Conservation (phyloP, 2,888 invertebrate species). For the Parochlus steinenii region DNA sequence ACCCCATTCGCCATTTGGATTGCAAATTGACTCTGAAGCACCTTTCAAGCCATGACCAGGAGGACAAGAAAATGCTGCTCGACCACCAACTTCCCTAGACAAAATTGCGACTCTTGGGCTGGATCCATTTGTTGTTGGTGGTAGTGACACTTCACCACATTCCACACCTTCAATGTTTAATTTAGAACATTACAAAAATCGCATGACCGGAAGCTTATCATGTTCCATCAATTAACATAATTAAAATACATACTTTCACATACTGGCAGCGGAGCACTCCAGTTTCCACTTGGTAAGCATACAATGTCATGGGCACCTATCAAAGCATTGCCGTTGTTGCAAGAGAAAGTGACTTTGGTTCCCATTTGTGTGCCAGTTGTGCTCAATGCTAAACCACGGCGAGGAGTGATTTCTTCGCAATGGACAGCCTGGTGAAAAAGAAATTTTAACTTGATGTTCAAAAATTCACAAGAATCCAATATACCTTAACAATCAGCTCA, state of each 20-base stretch:
- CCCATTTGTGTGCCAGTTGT: conserved; percentile 56
- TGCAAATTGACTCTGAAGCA: conserved; percentile 54
- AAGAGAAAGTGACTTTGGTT: conserved; percentile 54
- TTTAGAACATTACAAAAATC: conserved; percentile 1
- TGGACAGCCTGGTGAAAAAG: conserved; percentile 11
- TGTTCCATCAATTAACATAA: neutral
- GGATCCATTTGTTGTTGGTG: conserved; percentile 34
- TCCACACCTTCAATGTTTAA: conserved; percentile 55
- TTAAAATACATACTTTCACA: conserved; percentile 52
- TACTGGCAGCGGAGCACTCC: conserved; percentile 67
- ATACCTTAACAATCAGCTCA: conserved; percentile 60
- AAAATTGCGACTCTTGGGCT: conserved; percentile 54
- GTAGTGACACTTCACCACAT: conserved; percentile 54
- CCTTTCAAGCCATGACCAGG: conserved; percentile 62
- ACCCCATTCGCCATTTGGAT: conserved; percentile 66
- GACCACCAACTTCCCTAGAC: conserved; percentile 63
- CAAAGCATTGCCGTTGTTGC: conserved; percentile 63
- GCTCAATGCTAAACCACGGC: conserved; percentile 56
- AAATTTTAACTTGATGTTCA: too few species aligned
- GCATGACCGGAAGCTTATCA: neutral
- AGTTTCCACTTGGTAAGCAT: conserved; percentile 72
- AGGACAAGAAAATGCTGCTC: conserved; percentile 64
- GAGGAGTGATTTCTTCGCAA: conserved; percentile 47
- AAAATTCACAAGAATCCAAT: conserved; percentile 13
- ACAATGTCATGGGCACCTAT: conserved; percentile 55